A percentile compares a stretch with the other conserved stretches of the same genome.
Evolutionary conservation across 2,888 invertebrate species (phyloP).

Genomic region (Notodonta ziczac): DNA sequence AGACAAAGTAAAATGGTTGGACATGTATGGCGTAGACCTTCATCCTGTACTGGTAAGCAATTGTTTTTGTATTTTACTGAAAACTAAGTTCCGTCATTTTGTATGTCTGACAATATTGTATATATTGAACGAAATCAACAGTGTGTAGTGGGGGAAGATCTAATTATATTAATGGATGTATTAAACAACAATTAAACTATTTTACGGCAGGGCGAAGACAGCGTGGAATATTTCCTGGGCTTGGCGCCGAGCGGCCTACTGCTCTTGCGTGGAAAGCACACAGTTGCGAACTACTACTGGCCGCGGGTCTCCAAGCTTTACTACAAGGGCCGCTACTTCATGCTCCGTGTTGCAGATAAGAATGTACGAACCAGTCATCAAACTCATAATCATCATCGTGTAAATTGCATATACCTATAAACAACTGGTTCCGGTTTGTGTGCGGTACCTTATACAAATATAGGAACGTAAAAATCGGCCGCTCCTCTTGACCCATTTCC

Average conservation of each 20-base stretch:
- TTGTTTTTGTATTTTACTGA: background rate
- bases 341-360: conserved; percentile 97
- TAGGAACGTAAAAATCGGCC: conserved; percentile 57
- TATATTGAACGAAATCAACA: no score
- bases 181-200: conserved; percentile 5
- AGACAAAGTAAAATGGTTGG: conserved; percentile 99
- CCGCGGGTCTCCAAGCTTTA: conserved; percentile 98
- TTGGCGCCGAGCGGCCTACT: conserved; percentile 98
- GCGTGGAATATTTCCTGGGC: conserved; percentile 97
- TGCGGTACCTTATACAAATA: background rate
- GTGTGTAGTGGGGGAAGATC: no score
- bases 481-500: conserved; percentile 71
- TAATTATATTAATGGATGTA: no score
- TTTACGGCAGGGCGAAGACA: conserved; percentile 93
- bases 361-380: conserved; percentile 88
- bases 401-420: background rate
- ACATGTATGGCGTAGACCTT: conserved; percentile 99
- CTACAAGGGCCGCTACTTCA: conserved; percentile 98
- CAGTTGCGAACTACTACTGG: conserved; percentile 99
- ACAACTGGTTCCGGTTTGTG: background rate
- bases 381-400: background rate
- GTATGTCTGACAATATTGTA: background rate
- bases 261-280: conserved; percentile 96
- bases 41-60: conserved; percentile 95
- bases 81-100: no score